Evolutionary conservation across 2,888 invertebrate species (phyloP).

Genomic region (Sialis fuliginosa): DNA sequence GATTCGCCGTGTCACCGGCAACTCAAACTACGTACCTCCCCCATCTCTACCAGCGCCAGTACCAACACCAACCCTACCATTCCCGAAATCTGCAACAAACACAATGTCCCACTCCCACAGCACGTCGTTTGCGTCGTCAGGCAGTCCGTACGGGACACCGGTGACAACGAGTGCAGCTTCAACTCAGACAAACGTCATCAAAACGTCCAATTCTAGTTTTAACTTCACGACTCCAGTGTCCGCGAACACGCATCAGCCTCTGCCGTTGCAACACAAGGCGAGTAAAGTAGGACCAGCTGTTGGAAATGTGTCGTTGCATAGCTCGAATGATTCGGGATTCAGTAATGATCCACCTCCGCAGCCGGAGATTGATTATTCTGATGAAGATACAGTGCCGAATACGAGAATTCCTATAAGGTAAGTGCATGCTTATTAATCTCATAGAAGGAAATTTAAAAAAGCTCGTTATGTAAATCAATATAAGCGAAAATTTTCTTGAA

Average conservation of each 20-base stretch:
- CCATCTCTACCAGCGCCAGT: slow-evolving; percentile 56
- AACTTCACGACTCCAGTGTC: slow-evolving; percentile 28
- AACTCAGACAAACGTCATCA: slow-evolving; percentile 32
- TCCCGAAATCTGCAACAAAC: slow-evolving; percentile 17
- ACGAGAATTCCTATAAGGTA: slow-evolving; percentile 37
- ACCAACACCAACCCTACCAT: slow-evolving; percentile 36
- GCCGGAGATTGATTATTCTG: slow-evolving; percentile 80
- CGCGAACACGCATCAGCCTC: slow-evolving; percentile 22
- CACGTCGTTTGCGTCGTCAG: slow-evolving; percentile 27
- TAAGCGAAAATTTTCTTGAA: too few species aligned
- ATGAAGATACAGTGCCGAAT: slow-evolving; percentile 51
- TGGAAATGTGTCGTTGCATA: slow-evolving; percentile 65
- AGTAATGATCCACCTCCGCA: slow-evolving; percentile 76
- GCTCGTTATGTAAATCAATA: too few species aligned
- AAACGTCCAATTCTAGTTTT: slow-evolving; percentile 34
- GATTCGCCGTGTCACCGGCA: slow-evolving; percentile 34
- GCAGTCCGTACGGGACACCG: slow-evolving; percentile 11
- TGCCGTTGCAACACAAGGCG: slow-evolving; percentile 20
- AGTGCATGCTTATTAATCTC: slow-evolving; percentile 11
- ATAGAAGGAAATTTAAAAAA: too few species aligned
- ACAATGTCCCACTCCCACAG: slow-evolving; percentile 45
- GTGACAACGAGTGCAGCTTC: slow-evolving; percentile 16
- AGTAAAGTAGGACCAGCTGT: slow-evolving; percentile 29
- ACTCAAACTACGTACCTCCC: slow-evolving; percentile 37
- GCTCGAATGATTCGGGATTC: slow-evolving; percentile 84